A percentile compares a stretch with the other conserved stretches of the same genome.
phyloP scores from a whole-genome alignment of 30 jellyfish, hydroid and myxozoan species.

The Pseudorhiza aurosa region DNA sequence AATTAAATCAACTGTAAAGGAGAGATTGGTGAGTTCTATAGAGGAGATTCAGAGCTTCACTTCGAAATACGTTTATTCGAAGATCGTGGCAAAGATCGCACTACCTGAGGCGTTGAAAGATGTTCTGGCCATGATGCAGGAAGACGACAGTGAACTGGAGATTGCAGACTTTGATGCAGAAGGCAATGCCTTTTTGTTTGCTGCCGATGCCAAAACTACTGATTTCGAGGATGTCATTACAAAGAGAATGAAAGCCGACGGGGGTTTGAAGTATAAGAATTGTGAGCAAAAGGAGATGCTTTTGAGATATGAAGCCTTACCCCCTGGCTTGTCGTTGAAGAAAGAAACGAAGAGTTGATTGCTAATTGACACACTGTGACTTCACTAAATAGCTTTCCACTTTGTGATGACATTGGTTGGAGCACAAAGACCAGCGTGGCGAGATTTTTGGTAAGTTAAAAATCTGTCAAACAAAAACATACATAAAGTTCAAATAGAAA shows the following conservation, averaged over 20 bases:
- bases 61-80: not conserved
- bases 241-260: slow-evolving; percentile 38
- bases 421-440: too few relatives aligned
- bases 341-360: not conserved
- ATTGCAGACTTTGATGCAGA: slow-evolving; percentile 8
- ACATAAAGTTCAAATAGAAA: too few relatives aligned
- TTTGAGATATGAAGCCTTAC: slow-evolving; percentile 39
- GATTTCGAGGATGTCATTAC: slow-evolving; percentile 30
- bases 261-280: slow-evolving; percentile 35
- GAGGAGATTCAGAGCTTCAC: not conserved
- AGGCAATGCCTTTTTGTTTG: not conserved
- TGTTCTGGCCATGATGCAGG: not conserved
- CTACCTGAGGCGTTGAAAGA: slow-evolving; percentile 6
- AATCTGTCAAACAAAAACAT: too few relatives aligned
- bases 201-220: slow-evolving; percentile 6
- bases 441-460: too few relatives aligned
- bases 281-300: not conserved
- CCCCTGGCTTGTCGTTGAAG: slow-evolving; percentile 11
- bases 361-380: too few relatives aligned
- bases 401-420: too few relatives aligned
- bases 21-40: not conserved
- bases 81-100: not conserved
- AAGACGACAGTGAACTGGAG: not conserved
- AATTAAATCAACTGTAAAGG: not conserved
- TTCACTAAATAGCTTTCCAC: too few relatives aligned